Base-by-base conservation (phyloP, 2,797 vertebrate genomes). In the Hypotaenidia philippensis region DNA sequence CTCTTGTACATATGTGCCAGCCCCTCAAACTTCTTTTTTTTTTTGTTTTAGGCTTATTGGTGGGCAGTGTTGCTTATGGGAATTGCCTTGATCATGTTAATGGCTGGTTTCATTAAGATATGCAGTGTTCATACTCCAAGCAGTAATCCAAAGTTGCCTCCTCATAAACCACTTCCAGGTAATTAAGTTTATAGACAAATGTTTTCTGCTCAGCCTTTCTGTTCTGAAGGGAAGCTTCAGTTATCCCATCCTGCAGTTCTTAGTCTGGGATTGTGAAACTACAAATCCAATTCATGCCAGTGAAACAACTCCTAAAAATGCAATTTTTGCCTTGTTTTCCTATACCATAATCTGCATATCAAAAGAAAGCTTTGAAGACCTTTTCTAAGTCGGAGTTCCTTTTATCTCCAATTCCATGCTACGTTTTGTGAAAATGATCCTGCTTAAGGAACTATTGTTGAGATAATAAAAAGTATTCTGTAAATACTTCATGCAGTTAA, bases 41-140 rank as follows among this genome's bases (percentile, higher is more conserved):
- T 56, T 95, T 34, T 34, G 7, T 34, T 98, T 52, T 95, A 99
- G 99, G 98, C 93, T 76, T 98, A 99, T 78, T 99, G 99, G 99
- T 99, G 99, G 99, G 99, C 99, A 40, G 99, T 99, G 72, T 97
- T 99, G 78, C 98, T 99, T 89, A 99, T 99, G 99, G 99, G 99
- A 89, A 98, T 99, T 72, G 99, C 99, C 84, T 98, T 99, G 78
- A 99, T 99, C 91, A 99, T 99, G 99, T 92, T 99, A 82, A 99
- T 99, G 99, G 99, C 99, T 56, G 99, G 99, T 55, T 99, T 99
- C 98, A 99, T 99, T 97, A 99, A 99, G 97, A 99, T 99, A 97
- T 99, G 99, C 98, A 99, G 99, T 70, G 99, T 99, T 89, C 99
- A 99, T 97, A 99, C 99, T n/a, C 99, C 99, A 57, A 99, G 99